Percentiles rank a stretch among this genome's conserved stretches.
phyloP scores from a whole-genome alignment of 2,797 vertebrate genomes.

The Enteromius unitaeniatus region DNA sequence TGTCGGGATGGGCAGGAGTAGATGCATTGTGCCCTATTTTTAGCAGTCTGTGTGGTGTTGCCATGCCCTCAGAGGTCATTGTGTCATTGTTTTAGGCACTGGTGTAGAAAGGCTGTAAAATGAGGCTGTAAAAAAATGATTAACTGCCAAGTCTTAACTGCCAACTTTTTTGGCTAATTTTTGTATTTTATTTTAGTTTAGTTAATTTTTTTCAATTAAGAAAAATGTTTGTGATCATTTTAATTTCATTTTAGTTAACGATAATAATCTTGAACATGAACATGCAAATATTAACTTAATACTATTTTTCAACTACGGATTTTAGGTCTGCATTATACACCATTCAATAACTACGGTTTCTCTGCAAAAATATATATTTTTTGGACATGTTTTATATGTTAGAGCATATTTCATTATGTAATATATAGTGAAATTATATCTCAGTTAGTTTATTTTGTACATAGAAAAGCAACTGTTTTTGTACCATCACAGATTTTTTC shows the following conservation, averaged over 20 bases:
- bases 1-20: conserved; percentile 68
- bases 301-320: background rate
- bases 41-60: conserved; percentile 68
- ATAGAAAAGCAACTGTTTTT: background rate
- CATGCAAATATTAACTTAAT: background rate
- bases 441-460: background rate
- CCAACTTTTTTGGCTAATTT: no score
- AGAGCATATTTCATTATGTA: background rate
- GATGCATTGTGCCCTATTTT: conserved; percentile 74
- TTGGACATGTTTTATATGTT: background rate
- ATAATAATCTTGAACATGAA: background rate
- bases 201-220: background rate
- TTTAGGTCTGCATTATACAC: background rate
- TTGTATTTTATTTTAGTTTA: no score
- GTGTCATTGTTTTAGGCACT: background rate
- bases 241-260: background rate
- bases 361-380: background rate
- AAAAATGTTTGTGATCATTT: background rate
- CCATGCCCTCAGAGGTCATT: conserved; percentile 60
- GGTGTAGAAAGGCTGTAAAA: no score
- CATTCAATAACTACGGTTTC: background rate
- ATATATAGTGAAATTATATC: background rate
- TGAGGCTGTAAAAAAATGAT: no score
- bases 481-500: background rate
- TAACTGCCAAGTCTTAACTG: no score